Evolutionary conservation across 2,888 invertebrate genomes (phyloP).

Genomic region (Sipha maydis): DNA sequence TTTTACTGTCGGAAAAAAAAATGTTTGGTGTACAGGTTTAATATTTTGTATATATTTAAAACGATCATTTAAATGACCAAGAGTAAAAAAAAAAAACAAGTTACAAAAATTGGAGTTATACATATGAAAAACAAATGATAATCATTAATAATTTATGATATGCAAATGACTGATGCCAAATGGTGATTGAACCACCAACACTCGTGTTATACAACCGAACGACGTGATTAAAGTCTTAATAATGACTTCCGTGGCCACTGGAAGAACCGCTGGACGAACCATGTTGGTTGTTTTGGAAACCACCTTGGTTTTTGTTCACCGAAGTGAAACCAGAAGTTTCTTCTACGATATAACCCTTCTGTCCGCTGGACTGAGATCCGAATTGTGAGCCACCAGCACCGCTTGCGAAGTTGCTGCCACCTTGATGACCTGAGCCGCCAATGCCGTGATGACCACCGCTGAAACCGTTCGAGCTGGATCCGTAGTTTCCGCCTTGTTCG

Average conservation of each 20-base stretch:
- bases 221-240: not conserved
- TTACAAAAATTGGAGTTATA: too few species aligned
- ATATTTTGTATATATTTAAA: too few species aligned
- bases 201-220: too few species aligned
- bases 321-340: constrained; percentile 22
- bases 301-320: not conserved
- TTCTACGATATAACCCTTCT: not conserved
- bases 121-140: too few species aligned
- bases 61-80: too few species aligned
- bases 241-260: not conserved
- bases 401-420: not conserved
- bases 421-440: not conserved
- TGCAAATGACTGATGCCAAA: too few species aligned
- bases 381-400: not conserved
- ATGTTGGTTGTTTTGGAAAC: not conserved
- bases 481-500: not conserved
- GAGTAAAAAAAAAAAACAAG: too few species aligned
- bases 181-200: too few species aligned
- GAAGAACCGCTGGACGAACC: constrained; percentile 12
- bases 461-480: not conserved
- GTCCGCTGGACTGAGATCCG: not conserved
- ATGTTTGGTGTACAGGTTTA: too few species aligned
- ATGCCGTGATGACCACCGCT: not conserved
- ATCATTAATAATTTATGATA: too few species aligned
- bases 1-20: too few species aligned